Percentiles rank a stretch among this genome's conserved stretches.
These are phyloP conservation scores for Phalacrocorax brasilianus DNA, from an alignment of 2,113 vertebrate genomes.

Conservation along the genomic window DNA sequence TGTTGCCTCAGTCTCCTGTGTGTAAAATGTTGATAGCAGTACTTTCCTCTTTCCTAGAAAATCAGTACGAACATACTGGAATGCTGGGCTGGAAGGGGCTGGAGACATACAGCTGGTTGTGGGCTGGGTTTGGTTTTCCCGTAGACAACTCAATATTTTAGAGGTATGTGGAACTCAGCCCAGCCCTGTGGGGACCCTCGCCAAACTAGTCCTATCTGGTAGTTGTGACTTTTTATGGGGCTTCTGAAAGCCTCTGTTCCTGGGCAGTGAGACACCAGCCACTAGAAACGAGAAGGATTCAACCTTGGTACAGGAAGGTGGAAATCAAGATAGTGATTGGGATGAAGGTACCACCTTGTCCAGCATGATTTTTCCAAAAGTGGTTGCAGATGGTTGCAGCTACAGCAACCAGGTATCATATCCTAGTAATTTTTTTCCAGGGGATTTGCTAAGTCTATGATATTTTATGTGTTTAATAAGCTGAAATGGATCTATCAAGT, in stretches of 20 bases:
- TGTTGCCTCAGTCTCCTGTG: background rate
- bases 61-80: background rate
- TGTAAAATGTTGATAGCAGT: background rate
- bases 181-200: background rate
- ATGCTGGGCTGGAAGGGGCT: background rate
- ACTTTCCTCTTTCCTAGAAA: background rate
- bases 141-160: background rate
- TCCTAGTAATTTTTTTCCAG: background rate
- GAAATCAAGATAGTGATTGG: background rate
- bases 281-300: background rate
- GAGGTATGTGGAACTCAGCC: slow-evolving; percentile 4
- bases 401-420: background rate
- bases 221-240: slow-evolving; percentile 27
- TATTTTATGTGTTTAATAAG: background rate
- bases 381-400: background rate
- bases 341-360: background rate
- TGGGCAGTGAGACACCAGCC: background rate
- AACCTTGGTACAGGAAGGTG: background rate
- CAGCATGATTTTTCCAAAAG: background rate
- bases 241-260: background rate
- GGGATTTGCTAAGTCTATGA: background rate
- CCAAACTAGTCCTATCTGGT: background rate
- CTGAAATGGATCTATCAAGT: background rate
- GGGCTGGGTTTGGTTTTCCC: background rate
- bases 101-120: background rate